A percentile compares a stretch with the other conserved stretches of the same genome.
Conservation (phyloP, 2,113 vertebrate species). For the Ciconia boyciana region DNA sequence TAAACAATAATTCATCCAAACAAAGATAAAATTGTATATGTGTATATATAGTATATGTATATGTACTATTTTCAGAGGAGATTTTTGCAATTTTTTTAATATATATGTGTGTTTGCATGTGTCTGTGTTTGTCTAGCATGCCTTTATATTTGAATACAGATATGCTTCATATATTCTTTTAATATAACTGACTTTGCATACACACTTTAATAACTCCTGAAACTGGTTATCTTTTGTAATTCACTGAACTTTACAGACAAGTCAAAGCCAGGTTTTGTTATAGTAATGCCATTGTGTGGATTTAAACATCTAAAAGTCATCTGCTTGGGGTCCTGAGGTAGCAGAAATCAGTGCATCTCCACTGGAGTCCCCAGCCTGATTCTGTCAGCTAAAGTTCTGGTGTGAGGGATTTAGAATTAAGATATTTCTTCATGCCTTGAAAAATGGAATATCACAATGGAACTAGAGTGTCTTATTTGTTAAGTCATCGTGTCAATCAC, state of each 20-base stretch:
- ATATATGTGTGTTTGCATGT: background rate
- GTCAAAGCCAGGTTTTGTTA: background rate
- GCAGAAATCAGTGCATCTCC: background rate
- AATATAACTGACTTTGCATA: background rate
- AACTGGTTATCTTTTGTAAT: background rate
- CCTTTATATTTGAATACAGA: background rate
- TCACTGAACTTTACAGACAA: background rate
- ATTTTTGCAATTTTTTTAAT: background rate
- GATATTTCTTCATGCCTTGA: background rate
- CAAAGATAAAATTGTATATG: background rate
- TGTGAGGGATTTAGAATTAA: background rate
- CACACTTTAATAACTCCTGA: background rate
- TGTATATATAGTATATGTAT: background rate
- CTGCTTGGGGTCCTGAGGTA: background rate
- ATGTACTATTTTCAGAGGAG: background rate
- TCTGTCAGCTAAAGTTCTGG: background rate
- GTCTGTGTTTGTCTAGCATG: background rate
- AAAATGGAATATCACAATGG: background rate
- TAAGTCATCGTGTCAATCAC: background rate
- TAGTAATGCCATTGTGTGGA: background rate
- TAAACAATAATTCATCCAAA: slow-evolving; percentile 16
- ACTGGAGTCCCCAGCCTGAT: background rate
- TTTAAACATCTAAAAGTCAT: background rate
- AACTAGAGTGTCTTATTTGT: background rate
- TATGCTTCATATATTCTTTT: background rate